Conservation (phyloP, 2,888 invertebrate species). For the Sturmia bella region DNA sequence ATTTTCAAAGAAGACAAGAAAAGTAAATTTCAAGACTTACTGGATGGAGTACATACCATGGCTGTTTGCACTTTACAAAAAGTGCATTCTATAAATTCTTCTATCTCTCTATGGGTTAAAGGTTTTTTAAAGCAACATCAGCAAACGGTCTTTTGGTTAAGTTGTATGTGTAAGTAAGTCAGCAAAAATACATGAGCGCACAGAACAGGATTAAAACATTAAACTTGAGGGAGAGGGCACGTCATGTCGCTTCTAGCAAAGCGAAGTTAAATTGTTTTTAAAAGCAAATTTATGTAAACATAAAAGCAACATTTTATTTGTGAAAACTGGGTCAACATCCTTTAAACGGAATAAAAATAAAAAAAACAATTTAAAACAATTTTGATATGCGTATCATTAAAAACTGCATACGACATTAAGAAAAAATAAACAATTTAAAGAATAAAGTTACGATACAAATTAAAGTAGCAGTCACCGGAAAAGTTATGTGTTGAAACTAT, state of each 20-base stretch:
- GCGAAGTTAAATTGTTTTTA: not conserved
- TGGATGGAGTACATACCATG: too few relatives aligned
- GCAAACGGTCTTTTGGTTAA: not conserved
- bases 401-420: too few relatives aligned
- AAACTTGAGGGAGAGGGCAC: not conserved
- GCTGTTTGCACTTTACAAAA: too few relatives aligned
- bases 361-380: too few relatives aligned
- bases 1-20: too few relatives aligned
- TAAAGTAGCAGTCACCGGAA: too few relatives aligned
- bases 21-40: too few relatives aligned
- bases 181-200: not conserved
- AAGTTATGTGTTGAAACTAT: too few relatives aligned
- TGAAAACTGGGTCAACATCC: not conserved
- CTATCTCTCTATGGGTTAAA: not conserved
- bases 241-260: not conserved
- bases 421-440: too few relatives aligned
- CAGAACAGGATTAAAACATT: constrained; percentile 7
- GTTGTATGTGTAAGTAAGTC: not conserved
- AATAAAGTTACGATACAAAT: too few relatives aligned
- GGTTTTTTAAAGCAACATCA: not conserved
- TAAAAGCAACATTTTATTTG: not conserved
- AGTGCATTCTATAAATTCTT: not conserved
- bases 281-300: not conserved
- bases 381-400: too few relatives aligned
- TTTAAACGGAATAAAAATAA: too few relatives aligned